phyloP scores from a whole-genome alignment of 2,888 invertebrate genomes.

The Orthosia gracilis region DNA sequence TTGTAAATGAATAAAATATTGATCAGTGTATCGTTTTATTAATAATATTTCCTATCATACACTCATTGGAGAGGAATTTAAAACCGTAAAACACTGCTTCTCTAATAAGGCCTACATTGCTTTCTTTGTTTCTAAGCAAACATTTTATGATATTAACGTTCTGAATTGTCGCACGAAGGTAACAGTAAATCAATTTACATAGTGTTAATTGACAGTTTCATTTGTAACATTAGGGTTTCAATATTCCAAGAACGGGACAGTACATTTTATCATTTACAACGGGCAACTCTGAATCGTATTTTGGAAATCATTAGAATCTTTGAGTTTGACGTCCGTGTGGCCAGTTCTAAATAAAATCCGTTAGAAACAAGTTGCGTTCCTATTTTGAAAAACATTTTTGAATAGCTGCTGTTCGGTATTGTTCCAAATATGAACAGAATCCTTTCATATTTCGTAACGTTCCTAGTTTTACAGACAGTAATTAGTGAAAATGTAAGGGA shows the following conservation, averaged over 20 bases:
- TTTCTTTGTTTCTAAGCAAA: constrained; percentile 58
- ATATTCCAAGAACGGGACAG: constrained; percentile 75
- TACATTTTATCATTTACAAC: constrained; percentile 76
- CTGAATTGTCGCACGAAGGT: constrained; percentile 65
- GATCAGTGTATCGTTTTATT: constrained; percentile 40
- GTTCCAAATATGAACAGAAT: constrained; percentile 60
- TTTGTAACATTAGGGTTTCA: constrained; percentile 78
- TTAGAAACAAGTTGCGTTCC: constrained; percentile 50
- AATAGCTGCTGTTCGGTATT: constrained; percentile 27
- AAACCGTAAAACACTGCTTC: constrained; percentile 2
- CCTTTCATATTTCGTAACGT: constrained; percentile 60
- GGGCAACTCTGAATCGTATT: constrained; percentile 69
- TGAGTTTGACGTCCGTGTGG: constrained; percentile 46
- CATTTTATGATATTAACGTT: constrained; percentile 59
- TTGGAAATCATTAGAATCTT: constrained; percentile 61
- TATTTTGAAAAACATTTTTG: constrained; percentile 50
- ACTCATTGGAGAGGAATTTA: neutral
- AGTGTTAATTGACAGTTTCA: constrained; percentile 86
- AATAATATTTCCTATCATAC: neutral
- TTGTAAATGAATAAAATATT: constrained; percentile 23
- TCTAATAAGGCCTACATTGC: constrained; percentile 38
- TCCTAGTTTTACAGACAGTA: constrained; percentile 70
- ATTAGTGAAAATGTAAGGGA: constrained; percentile 71
- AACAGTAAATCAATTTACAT: constrained; percentile 86
- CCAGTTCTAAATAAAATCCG: constrained; percentile 53